These are phyloP conservation scores for Muntiacus muntjak DNA, from an alignment of 2,113 vertebrate species.

Conservation along the genomic window DNA sequence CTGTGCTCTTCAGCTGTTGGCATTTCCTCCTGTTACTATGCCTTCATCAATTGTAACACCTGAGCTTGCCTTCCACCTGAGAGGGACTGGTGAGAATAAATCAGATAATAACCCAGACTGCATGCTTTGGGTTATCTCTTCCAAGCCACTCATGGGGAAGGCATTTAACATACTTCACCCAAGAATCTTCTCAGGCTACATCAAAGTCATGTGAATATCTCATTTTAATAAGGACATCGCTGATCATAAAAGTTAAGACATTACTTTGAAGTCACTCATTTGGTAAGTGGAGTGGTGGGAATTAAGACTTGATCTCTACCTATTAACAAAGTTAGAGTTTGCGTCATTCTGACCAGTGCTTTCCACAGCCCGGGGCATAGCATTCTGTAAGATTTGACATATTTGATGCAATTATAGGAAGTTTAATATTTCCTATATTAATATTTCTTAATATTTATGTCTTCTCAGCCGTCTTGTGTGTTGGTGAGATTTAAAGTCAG, in stretches of 20 bases:
- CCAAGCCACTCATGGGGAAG: not conserved
- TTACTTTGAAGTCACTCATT: not conserved
- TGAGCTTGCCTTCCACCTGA: no score
- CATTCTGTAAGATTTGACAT: not conserved
- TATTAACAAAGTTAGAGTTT: not conserved
- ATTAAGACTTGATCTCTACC: not conserved
- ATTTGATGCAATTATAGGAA: not conserved
- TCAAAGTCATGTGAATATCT: not conserved
- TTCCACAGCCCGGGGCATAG: not conserved
- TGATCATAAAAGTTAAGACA: not conserved
- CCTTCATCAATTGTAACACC: not conserved
- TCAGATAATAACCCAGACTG: not conserved
- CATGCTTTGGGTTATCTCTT: not conserved
- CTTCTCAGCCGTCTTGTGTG: not conserved
- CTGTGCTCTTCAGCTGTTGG: no score
- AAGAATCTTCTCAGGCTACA: not conserved
- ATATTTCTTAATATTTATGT: not conserved
- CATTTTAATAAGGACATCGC: not conserved
- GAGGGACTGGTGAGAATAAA: not conserved
- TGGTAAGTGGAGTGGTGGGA: not conserved
- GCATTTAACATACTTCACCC: not conserved
- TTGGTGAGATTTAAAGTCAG: not conserved
- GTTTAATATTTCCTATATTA: not conserved
- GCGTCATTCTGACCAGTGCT: not conserved
- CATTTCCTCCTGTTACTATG: rapidly evolving